These are phyloP conservation scores for Serripes groenlandicus DNA, from an alignment of 2,888 invertebrate genomes.

Conservation along the genomic window DNA sequence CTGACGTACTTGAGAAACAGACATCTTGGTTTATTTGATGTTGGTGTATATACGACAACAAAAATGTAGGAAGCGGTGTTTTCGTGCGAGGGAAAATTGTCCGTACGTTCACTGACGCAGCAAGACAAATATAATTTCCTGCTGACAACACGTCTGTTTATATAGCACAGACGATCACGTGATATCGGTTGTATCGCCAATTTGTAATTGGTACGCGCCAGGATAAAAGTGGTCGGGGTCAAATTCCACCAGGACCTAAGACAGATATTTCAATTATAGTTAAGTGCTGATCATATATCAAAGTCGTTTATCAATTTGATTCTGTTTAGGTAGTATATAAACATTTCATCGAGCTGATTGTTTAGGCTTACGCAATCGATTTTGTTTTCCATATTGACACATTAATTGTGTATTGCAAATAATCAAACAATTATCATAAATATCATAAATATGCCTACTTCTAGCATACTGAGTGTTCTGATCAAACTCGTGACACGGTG, in stretches of 20 bases:
- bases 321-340: too few relatives aligned
- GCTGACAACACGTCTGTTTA: background rate
- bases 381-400: too few relatives aligned
- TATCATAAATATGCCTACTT: too few relatives aligned
- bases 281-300: too few relatives aligned
- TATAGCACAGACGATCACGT: too few relatives aligned
- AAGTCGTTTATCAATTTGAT: too few relatives aligned
- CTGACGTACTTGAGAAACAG: constrained; percentile 85
- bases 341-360: too few relatives aligned
- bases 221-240: background rate
- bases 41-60: background rate
- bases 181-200: background rate
- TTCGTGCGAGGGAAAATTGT: constrained; percentile 70
- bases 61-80: background rate
- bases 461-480: too few relatives aligned
- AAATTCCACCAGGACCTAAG: background rate
- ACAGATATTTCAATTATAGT: background rate
- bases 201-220: background rate
- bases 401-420: too few relatives aligned
- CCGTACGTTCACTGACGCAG: constrained; percentile 86
- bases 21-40: constrained; percentile 71
- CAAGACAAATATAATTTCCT: constrained; percentile 74
- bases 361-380: too few relatives aligned
- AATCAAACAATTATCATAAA: too few relatives aligned
- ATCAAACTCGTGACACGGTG: too few relatives aligned